Conservation (phyloP, 2,113 vertebrate species). For the Perca schrenkii region DNA sequence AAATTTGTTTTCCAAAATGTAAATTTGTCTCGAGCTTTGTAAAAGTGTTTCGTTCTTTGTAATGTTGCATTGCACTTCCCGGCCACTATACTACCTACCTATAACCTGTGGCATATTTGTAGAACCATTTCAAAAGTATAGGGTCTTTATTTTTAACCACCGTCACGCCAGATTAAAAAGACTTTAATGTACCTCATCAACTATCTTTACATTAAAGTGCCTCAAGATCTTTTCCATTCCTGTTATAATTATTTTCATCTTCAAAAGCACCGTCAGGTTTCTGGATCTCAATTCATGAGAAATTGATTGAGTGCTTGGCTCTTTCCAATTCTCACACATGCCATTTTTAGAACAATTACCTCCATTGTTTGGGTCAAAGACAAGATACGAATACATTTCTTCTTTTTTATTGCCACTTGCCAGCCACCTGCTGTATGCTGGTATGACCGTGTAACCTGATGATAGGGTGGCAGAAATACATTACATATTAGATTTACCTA, state of each 20-base stretch:
- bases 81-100: too few species aligned
- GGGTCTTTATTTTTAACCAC: constrained; percentile 16
- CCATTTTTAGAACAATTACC: background rate
- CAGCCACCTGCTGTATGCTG: background rate
- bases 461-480: background rate
- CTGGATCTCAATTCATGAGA: background rate
- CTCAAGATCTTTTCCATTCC: constrained; percentile 21
- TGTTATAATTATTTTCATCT: constrained; percentile 53
- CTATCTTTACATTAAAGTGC: constrained; percentile 34
- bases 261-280: constrained; percentile 31
- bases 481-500: constrained; percentile 32
- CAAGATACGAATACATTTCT: background rate
- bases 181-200: background rate
- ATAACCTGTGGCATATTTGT: background rate
- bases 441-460: background rate
- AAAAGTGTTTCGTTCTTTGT: too few species aligned
- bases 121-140: background rate
- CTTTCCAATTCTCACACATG: background rate
- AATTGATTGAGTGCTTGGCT: background rate
- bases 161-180: constrained; percentile 18
- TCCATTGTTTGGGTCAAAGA: background rate
- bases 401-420: background rate
- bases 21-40: too few species aligned
- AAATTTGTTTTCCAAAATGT: too few species aligned
- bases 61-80: too few species aligned